These are phyloP conservation scores for Agrochola circellaris DNA, from an alignment of 2,888 invertebrate genomes.

Conservation along the genomic window DNA sequence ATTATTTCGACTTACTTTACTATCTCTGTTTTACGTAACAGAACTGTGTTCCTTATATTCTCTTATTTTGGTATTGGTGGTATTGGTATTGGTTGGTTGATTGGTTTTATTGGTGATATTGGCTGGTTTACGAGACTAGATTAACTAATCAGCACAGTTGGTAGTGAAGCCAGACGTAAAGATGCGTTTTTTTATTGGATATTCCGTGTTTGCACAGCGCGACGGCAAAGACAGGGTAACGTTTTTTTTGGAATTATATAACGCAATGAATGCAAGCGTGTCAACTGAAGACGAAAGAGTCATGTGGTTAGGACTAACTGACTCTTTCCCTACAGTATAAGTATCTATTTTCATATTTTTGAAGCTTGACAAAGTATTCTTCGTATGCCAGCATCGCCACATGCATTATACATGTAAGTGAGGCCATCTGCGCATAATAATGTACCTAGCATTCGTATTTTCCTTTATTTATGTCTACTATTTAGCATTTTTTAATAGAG, in stretches of 20 bases:
- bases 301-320: not conserved
- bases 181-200: not conserved
- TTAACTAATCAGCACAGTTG: not conserved
- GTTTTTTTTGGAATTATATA: not conserved
- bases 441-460: slow-evolving; percentile 23
- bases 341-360: slow-evolving; percentile 32
- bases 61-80: not conserved
- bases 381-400: slow-evolving; percentile 36
- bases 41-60: not conserved
- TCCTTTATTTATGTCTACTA: slow-evolving; percentile 10
- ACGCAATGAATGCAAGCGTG: not conserved
- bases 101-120: too few relatives aligned
- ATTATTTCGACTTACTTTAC: not conserved
- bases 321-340: not conserved
- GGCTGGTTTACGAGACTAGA: not conserved
- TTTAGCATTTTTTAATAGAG: slow-evolving; percentile 16
- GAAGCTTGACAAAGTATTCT: slow-evolving; percentile 40
- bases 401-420: slow-evolving; percentile 49
- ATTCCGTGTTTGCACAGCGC: not conserved
- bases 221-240: not conserved
- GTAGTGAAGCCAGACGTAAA: not conserved
- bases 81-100: too few relatives aligned
- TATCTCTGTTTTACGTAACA: not conserved
- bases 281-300: not conserved
- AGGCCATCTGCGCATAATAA: slow-evolving; percentile 55